Conservation (phyloP, 2,888 invertebrate species). For the Ethmia dodecea region DNA sequence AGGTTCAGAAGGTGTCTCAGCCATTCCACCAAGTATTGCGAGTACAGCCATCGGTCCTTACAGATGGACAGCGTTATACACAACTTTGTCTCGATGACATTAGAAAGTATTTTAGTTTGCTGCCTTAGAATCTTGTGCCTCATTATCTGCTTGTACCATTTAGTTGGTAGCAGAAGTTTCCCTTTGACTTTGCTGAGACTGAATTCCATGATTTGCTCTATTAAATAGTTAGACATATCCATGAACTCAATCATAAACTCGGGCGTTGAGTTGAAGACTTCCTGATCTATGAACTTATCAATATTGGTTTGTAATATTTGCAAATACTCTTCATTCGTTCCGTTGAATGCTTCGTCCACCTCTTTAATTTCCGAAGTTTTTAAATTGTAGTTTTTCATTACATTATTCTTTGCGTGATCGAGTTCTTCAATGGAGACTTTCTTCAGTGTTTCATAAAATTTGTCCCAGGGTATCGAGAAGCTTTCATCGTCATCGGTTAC, state of each 20-base stretch:
- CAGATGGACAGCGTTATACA: conserved; percentile 36
- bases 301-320: conserved; percentile 28
- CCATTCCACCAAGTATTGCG: conserved; percentile 38
- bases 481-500: no score
- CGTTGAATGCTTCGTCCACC: conserved; percentile 27
- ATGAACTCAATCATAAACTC: conserved; percentile 37
- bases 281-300: conserved; percentile 21
- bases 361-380: conserved; percentile 17
- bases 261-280: conserved; percentile 24
- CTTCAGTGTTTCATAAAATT: conserved; percentile 21
- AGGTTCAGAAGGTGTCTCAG: conserved; percentile 29
- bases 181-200: conserved; percentile 27
- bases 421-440: conserved; percentile 27
- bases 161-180: conserved; percentile 19
- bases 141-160: conserved; percentile 29
- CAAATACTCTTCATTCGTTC: conserved; percentile 25
- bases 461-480: conserved; percentile 12
- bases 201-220: conserved; percentile 29
- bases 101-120: conserved; percentile 35
- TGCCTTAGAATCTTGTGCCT: conserved; percentile 38
- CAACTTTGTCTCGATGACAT: conserved; percentile 29
- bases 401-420: conserved; percentile 22
- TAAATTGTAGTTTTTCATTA: conserved; percentile 31
- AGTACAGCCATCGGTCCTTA: conserved; percentile 30
- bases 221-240: conserved; percentile 35